Evolutionary conservation across 1,140 invertebrate species (phyloP).

Genomic region (Cephus cinctus): DNA sequence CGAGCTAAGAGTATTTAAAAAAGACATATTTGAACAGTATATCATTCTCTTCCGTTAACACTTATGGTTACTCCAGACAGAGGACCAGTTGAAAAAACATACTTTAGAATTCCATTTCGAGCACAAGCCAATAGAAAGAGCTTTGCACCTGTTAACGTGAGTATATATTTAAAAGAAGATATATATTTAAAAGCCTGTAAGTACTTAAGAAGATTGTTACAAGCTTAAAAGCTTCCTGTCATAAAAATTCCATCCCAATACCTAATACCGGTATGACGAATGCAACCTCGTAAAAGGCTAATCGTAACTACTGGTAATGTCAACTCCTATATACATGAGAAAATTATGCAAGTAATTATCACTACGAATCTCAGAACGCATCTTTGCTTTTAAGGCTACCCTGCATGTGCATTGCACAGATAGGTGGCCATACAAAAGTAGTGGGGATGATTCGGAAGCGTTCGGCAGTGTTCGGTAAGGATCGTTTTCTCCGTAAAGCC

Average conservation of each 20-base stretch:
- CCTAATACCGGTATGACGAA: too few species aligned
- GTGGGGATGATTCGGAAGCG: background rate
- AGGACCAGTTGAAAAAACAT: constrained; percentile 39
- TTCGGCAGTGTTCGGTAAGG: constrained; percentile 1
- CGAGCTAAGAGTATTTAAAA: constrained; percentile 8
- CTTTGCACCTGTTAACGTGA: constrained; percentile 42
- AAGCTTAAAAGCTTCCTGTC: too few species aligned
- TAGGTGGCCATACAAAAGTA: background rate
- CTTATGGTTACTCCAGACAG: constrained; percentile 26
- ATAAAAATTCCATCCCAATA: too few species aligned
- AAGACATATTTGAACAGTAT: constrained; percentile 11
- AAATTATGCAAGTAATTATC: background rate
- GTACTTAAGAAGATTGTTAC: too few species aligned
- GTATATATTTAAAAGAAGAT: constrained; percentile 18
- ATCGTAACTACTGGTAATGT: too few species aligned
- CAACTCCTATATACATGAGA: background rate
- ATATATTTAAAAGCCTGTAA: background rate
- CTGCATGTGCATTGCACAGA: background rate
- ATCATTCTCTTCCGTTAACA: background rate
- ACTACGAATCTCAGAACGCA: background rate
- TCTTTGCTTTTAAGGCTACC: background rate
- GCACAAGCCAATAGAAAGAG: constrained; percentile 33
- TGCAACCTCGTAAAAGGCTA: too few species aligned
- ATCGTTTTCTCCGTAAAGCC: background rate
- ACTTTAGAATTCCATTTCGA: constrained; percentile 33